Conservation (phyloP, 2,888 invertebrate genomes). For the Euzophera pinguis region DNA sequence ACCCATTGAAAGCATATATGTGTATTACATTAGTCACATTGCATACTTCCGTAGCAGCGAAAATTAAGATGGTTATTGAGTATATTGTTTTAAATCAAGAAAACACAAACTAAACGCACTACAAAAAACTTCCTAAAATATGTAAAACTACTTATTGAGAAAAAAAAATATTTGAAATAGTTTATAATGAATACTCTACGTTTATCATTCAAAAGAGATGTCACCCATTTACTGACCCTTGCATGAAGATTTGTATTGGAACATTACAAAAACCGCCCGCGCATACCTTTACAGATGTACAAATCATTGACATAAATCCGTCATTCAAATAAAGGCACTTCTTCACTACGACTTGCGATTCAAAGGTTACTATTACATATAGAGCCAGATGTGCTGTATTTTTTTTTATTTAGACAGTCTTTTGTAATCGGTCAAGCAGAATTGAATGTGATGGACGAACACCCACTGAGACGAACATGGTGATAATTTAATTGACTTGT, state of each 20-base stretch:
- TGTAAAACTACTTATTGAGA: no score
- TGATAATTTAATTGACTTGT: background rate
- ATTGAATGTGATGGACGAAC: background rate
- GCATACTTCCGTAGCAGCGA: no score
- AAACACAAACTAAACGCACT: no score
- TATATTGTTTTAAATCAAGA: no score
- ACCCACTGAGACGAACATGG: background rate
- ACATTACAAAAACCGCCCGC: conserved; percentile 1
- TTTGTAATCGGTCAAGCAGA: background rate
- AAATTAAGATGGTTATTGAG: no score
- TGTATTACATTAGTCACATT: no score
- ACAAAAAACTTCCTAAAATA: no score
- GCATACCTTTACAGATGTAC: background rate
- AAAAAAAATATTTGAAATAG: no score
- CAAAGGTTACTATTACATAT: background rate
- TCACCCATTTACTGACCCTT: background rate
- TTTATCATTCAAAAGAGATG: background rate
- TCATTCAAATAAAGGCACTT: background rate
- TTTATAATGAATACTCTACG: background rate
- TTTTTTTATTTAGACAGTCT: background rate
- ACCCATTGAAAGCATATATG: no score
- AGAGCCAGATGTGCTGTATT: background rate
- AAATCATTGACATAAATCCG: conserved; percentile 10
- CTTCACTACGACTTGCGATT: background rate
- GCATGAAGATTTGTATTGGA: background rate